A percentile compares a stretch with the other conserved stretches of the same genome.
phyloP scores from a whole-genome alignment of 2,113 vertebrate species.

The human (Homo sapiens) region DNA sequence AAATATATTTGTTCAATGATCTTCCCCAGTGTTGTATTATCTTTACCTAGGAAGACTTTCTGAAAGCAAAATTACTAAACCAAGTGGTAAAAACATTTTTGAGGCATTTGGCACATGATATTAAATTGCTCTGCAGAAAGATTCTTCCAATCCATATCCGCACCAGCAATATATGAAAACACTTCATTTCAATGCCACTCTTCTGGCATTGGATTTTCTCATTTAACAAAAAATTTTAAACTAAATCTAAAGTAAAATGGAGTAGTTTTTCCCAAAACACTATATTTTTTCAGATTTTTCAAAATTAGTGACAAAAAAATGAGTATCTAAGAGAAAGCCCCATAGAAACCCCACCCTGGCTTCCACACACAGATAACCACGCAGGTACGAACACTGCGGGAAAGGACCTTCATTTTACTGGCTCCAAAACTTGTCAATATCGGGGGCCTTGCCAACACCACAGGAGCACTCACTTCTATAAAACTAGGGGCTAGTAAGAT shows the following conservation, averaged over 20 bases:
- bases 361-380: neutral
- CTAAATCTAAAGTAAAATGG: slow-evolving; percentile 8
- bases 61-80: neutral
- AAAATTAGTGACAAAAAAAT: slow-evolving; percentile 12
- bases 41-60: neutral
- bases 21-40: neutral
- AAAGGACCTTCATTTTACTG: neutral
- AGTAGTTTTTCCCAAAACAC: neutral
- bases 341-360: neutral
- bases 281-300: slow-evolving; percentile 3
- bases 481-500: neutral
- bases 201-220: neutral
- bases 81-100: neutral
- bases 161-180: neutral
- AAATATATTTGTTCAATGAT: neutral
- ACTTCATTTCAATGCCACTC: neutral
- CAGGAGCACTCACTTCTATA: neutral
- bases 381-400: neutral
- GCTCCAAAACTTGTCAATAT: too few relatives aligned
- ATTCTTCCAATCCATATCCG: neutral
- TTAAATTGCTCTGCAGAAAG: slow-evolving; percentile 2
- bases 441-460: neutral
- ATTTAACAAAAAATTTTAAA: slow-evolving; percentile 26
- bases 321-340: neutral
- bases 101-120: neutral